A percentile compares a stretch with the other conserved stretches of the same genome.
Evolutionary conservation across 2,113 vertebrate species (phyloP).

Genomic region (Mohoua ochrocephala): DNA sequence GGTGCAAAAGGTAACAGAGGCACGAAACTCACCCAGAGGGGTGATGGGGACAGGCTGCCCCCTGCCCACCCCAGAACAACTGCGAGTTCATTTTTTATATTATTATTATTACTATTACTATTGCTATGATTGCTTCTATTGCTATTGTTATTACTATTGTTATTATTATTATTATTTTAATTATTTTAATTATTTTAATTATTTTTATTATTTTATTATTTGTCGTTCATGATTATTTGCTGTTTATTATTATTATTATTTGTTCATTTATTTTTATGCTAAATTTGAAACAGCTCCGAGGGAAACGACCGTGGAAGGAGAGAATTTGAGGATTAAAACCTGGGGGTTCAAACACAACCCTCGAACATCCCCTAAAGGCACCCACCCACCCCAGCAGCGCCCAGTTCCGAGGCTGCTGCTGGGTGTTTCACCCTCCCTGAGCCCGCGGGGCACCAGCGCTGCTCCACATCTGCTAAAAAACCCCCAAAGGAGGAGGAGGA

Average conservation of each 20-base stretch:
- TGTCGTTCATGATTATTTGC: neutral
- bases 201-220: too few species aligned
- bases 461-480: neutral
- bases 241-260: neutral
- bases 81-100: neutral
- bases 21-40: neutral
- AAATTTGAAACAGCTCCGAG: neutral
- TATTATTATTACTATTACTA: neutral
- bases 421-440: neutral
- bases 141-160: too few species aligned
- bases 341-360: neutral
- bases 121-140: neutral
- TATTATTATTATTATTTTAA: too few species aligned
- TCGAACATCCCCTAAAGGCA: neutral
- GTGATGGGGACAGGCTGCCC: neutral
- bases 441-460: neutral
- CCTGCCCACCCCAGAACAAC: neutral
- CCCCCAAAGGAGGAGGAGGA: neutral
- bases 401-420: neutral
- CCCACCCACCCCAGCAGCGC: neutral
- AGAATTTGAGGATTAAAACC: neutral
- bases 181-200: too few species aligned
- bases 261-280: neutral
- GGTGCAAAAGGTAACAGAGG: neutral
- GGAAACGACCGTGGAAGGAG: neutral